A percentile compares a stretch with the other conserved stretches of the same genome.
Conservation (phyloP, 2,113 vertebrate species). For the Pteronura brasiliensis region DNA sequence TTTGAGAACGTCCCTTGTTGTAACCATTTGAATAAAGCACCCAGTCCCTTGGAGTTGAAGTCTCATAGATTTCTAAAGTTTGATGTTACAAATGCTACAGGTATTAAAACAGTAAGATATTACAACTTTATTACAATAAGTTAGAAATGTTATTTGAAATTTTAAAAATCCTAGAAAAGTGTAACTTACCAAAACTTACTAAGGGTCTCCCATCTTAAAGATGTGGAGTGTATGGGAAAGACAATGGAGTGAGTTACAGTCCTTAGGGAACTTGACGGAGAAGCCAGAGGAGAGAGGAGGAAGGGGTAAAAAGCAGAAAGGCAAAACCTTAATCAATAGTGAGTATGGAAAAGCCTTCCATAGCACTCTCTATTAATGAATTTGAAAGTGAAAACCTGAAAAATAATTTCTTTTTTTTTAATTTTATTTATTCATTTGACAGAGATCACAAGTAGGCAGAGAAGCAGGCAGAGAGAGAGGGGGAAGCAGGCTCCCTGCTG, state of each 20-base stretch:
- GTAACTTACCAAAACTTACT: not conserved
- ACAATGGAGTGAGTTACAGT: not conserved
- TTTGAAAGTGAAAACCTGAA: constrained; percentile 1
- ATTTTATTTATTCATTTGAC: too few species aligned
- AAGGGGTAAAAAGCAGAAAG: not conserved
- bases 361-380: not conserved
- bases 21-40: not conserved
- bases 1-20: not conserved
- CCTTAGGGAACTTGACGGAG: not conserved
- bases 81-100: not conserved
- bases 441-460: too few species aligned
- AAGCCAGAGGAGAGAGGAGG: not conserved
- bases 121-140: not conserved
- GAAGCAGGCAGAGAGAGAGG: too few species aligned
- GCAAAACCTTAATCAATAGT: not conserved
- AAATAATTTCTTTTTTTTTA: not conserved
- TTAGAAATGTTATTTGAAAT: not conserved
- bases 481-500: too few species aligned
- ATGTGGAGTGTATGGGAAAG: not conserved
- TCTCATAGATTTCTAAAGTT: not conserved
- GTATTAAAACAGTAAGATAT: not conserved
- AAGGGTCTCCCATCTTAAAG: not conserved
- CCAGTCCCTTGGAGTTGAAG: not conserved
- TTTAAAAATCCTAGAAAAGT: not conserved
- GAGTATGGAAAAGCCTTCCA: not conserved